Conservation (phyloP, 2,797 vertebrate species). For the Acanthurus tractus region DNA sequence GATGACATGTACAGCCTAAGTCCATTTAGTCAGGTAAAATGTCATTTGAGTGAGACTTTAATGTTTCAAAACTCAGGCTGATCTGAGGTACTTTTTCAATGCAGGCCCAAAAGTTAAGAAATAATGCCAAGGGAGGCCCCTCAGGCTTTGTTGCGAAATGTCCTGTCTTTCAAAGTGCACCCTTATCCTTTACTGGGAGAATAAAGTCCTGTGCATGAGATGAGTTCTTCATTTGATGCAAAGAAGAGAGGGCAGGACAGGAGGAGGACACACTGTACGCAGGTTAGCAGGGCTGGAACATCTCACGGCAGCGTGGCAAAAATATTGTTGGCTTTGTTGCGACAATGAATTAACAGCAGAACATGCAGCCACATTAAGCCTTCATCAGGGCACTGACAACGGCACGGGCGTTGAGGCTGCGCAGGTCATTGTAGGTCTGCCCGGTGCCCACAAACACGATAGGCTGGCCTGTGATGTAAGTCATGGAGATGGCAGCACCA, state of each 20-base stretch:
- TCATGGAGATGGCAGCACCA: conserved; percentile 98
- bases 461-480: conserved; percentile 98
- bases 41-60: conserved; percentile 42
- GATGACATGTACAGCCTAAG: conserved; percentile 45
- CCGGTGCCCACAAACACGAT: conserved; percentile 98
- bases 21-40: conserved; percentile 51
- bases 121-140: conserved; percentile 39
- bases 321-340: conserved; percentile 54
- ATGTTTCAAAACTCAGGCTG: conserved; percentile 46
- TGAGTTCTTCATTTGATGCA: conserved; percentile 44
- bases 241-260: conserved; percentile 26
- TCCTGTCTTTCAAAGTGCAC: conserved; percentile 52
- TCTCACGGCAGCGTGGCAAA: conserved; percentile 57
- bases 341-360: conserved; percentile 41
- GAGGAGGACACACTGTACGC: conserved; percentile 37
- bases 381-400: conserved; percentile 98
- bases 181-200: conserved; percentile 32
- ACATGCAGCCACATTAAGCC: conserved; percentile 84
- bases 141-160: conserved; percentile 38
- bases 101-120: conserved; percentile 56
- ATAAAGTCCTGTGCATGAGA: conserved; percentile 42
- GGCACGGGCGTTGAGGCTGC: conserved; percentile 96
- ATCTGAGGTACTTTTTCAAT: conserved; percentile 67
- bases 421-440: conserved; percentile 98
- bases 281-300: conserved; percentile 56